These are phyloP conservation scores for Arrhopalites spinosus DNA, from an alignment of 2,888 invertebrate genomes.

Conservation along the genomic window DNA sequence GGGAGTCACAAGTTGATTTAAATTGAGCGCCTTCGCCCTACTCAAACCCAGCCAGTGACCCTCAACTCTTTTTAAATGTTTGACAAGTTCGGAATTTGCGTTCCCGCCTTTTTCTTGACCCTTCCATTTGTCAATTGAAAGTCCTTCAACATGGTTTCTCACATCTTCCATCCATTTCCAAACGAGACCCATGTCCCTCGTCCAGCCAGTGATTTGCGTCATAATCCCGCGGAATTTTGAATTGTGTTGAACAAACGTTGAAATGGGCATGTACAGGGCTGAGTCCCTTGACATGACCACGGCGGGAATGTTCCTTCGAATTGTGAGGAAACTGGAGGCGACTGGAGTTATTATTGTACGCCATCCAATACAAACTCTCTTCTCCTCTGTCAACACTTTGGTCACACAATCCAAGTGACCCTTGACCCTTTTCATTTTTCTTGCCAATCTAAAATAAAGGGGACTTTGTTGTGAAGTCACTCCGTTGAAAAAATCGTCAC, in stretches of 20 bases:
- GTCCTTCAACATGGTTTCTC: background rate
- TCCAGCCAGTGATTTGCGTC: background rate
- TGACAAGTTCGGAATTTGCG: background rate
- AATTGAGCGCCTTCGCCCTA: too few species aligned
- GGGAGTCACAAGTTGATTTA: too few species aligned
- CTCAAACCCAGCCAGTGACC: too few species aligned
- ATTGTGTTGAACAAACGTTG: background rate
- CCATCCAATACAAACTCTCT: background rate
- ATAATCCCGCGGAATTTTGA: background rate
- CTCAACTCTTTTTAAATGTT: too few species aligned
- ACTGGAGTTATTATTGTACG: background rate
- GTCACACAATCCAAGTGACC: background rate
- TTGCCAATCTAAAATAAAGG: background rate
- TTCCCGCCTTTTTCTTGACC: background rate
- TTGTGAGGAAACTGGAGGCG: background rate
- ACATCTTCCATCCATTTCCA: background rate
- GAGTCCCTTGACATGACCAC: background rate
- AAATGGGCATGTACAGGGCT: background rate
- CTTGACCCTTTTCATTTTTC: background rate
- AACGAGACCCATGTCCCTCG: background rate
- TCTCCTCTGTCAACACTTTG: background rate
- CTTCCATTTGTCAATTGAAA: background rate
- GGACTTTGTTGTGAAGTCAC: background rate
- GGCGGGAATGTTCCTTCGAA: background rate
- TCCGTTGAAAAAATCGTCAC: background rate